Base-by-base conservation (phyloP, 2,797 vertebrate genomes). In the Staurois parvus region DNA sequence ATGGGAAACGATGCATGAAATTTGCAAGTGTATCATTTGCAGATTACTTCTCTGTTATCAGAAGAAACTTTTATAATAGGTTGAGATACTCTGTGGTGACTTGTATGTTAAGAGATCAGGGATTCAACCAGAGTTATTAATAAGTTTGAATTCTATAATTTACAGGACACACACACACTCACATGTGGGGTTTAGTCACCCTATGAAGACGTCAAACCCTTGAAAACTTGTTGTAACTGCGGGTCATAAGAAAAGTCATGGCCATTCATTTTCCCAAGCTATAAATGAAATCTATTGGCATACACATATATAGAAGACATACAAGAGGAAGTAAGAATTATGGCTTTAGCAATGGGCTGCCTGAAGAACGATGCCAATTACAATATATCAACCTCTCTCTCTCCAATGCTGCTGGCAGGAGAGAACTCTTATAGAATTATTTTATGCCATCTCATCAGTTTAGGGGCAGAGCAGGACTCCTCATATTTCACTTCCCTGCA, bases 381-480 rank as follows among this genome's bases (percentile, higher is more conserved):
- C 69, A 40, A 40, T 72, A 24, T n/a, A 72, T 72, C 69, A 72
- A 29, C 34, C 15, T 37, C 52, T 9, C 21, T 6, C 34, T 72
- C 11, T 26, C 34, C 32, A 37, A 40, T 24, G 34, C 69, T n/a
- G 19, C 26, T 72, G 15, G 69, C 34, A 42, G 34, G 21, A 40
- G 69, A 12, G 69, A 72, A 37, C 69, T 37, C 19, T 4, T 72
- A 59, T 29, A 26, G 32, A 40, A 42, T 72, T 40, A 72, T 72
- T 59, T 72, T 72, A 9, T 40, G 37, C 32, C 69, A 72, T 72
- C 34, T 70, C 68, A 70, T 70, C 30, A 21, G 21, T 72, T 37
- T n/a, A 10, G 34, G 32, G 12, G 17, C 32, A n/a, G 24, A 40
- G 21, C 69, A n/a, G 34, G 4, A 3, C 24, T 40, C 40, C 12